These are phyloP conservation scores for Drosophila varians DNA, from an alignment of 1,140 invertebrate species.

Conservation along the genomic window DNA sequence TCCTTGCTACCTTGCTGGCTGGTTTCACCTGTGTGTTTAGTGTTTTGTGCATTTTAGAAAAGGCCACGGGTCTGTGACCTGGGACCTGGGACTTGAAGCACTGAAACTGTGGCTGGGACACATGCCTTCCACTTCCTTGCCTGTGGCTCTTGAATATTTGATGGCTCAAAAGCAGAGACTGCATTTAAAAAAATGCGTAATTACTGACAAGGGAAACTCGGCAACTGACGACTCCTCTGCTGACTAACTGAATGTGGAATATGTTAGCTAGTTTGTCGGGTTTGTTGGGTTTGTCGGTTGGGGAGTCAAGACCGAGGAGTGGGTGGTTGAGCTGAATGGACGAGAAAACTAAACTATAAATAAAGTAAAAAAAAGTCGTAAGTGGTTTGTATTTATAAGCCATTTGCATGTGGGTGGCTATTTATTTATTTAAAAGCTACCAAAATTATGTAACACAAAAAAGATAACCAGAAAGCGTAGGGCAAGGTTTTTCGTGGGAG, in stretches of 20 bases:
- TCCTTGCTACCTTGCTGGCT: no score
- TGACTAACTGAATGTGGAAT: conserved; percentile 5
- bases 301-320: neutral
- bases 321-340: conserved; percentile 3
- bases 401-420: conserved; percentile 27
- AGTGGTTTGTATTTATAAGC: conserved; percentile 14
- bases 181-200: conserved; percentile 55
- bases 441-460: conserved; percentile 27
- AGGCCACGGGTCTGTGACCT: conserved; percentile 35
- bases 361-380: conserved; percentile 40
- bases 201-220: conserved; percentile 51
- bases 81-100: conserved; percentile 11
- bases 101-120: conserved; percentile 8
- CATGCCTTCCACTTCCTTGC: conserved; percentile 17
- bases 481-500: neutral
- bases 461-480: conserved; percentile 3
- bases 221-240: conserved; percentile 35
- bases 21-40: conserved; percentile 22
- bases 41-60: conserved; percentile 51
- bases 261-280: neutral
- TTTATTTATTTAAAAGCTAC: conserved; percentile 26
- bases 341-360: conserved; percentile 36
- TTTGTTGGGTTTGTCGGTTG: neutral
- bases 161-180: conserved; percentile 43
- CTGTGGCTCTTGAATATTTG: conserved; percentile 38